These are phyloP conservation scores for Pterocles gutturalis DNA, from an alignment of 2,113 vertebrate species.

Conservation along the genomic window DNA sequence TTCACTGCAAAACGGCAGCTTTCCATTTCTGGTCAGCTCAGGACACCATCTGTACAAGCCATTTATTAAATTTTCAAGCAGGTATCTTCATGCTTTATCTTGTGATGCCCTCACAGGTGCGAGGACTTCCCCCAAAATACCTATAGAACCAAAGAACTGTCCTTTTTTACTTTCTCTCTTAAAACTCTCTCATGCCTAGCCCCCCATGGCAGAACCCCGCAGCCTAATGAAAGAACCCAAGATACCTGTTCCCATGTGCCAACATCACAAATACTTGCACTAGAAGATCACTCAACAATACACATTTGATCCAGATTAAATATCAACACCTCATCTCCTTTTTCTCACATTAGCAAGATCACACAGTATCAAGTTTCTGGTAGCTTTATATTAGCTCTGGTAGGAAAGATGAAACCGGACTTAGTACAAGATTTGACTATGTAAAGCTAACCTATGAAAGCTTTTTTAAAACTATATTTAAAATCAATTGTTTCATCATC, in stretches of 20 bases:
- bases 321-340: neutral
- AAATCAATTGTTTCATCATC: neutral
- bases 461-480: neutral
- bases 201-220: neutral
- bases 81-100: neutral
- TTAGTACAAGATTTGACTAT: neutral
- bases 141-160: neutral
- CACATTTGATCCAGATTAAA: neutral
- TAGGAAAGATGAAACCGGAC: neutral
- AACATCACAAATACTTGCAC: neutral
- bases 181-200: neutral
- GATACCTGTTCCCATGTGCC: neutral
- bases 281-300: neutral
- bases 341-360: neutral
- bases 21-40: neutral
- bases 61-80: neutral
- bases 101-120: neutral
- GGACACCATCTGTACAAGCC: neutral
- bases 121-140: neutral
- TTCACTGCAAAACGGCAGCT: neutral
- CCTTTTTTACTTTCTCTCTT: neutral
- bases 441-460: neutral
- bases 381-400: neutral
- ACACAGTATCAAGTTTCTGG: neutral
- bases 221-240: neutral